Conservation (phyloP, 2,888 invertebrate genomes). For the Dioctria linearis region DNA sequence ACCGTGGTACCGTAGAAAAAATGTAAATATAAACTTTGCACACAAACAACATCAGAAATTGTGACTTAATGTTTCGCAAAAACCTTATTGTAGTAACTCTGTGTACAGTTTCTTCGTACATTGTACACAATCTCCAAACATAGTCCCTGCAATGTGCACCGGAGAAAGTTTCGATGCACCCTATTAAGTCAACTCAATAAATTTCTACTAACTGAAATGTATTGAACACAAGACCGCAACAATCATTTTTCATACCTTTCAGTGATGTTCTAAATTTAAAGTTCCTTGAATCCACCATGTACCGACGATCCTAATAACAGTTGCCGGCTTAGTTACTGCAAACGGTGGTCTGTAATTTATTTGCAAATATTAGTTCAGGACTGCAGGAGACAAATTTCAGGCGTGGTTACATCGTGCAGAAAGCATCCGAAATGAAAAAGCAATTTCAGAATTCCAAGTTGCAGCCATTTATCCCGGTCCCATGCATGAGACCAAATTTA, state of each 20-base stretch:
- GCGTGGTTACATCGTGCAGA: conserved; percentile 43
- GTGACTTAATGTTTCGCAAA: no score
- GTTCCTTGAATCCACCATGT: conserved; percentile 12
- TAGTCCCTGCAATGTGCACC: not conserved
- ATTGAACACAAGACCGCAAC: conserved; percentile 6
- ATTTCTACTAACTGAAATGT: conserved; percentile 36
- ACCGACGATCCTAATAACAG: conserved; percentile 17
- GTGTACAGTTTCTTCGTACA: no score
- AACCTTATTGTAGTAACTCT: no score
- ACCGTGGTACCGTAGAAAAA: no score
- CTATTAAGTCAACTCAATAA: conserved; percentile 41
- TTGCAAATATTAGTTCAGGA: conserved; percentile 36
- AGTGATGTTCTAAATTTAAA: conserved; percentile 1
- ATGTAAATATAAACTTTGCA: no score
- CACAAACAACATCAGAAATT: no score
- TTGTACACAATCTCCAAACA: no score
- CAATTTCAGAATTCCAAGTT: conserved; percentile 51
- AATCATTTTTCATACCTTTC: conserved; percentile 39
- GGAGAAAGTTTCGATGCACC: not conserved
- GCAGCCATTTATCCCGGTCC: conserved; percentile 51
- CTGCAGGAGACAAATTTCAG: conserved; percentile 35
- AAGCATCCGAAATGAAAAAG: conserved; percentile 50
- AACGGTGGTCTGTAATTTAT: conserved; percentile 40
- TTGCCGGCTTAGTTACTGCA: conserved; percentile 3
- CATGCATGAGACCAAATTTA: conserved; percentile 54